These are phyloP conservation scores for Odontamblyopus lacepedii DNA, from an alignment of 2,797 vertebrate genomes.

Conservation along the genomic window DNA sequence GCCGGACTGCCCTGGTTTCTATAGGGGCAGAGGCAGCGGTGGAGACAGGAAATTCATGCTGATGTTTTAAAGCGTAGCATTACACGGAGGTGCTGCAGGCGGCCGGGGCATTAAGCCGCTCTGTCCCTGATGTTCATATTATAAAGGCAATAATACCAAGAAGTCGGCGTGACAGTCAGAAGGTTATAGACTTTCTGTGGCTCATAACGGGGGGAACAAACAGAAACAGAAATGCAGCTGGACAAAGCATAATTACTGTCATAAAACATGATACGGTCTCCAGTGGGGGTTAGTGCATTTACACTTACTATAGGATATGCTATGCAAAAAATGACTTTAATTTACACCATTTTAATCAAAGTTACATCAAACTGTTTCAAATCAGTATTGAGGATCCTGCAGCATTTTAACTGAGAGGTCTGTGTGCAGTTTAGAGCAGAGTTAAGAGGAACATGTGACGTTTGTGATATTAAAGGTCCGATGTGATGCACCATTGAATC, in stretches of 20 bases:
- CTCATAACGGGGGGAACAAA: neutral
- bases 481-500: too few species aligned
- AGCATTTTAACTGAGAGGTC: too few species aligned
- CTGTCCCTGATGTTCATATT: conserved; percentile 21
- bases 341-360: too few species aligned
- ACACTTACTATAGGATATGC: too few species aligned
- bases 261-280: too few species aligned
- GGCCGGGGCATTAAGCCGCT: conserved; percentile 14
- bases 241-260: too few species aligned
- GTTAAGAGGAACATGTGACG: too few species aligned
- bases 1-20: conserved; percentile 10
- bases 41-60: conserved; percentile 33
- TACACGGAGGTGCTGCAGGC: conserved; percentile 30
- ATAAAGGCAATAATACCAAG: conserved; percentile 17
- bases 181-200: neutral
- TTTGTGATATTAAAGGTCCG: too few species aligned
- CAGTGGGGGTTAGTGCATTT: too few species aligned
- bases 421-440: too few species aligned
- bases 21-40: neutral
- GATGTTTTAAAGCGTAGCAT: conserved; percentile 20
- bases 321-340: neutral
- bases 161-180: neutral
- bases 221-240: neutral
- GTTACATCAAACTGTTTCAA: too few species aligned
- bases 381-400: too few species aligned